phyloP scores from a whole-genome alignment of 1,140 invertebrate species.

The Sesamia nonagrioides region DNA sequence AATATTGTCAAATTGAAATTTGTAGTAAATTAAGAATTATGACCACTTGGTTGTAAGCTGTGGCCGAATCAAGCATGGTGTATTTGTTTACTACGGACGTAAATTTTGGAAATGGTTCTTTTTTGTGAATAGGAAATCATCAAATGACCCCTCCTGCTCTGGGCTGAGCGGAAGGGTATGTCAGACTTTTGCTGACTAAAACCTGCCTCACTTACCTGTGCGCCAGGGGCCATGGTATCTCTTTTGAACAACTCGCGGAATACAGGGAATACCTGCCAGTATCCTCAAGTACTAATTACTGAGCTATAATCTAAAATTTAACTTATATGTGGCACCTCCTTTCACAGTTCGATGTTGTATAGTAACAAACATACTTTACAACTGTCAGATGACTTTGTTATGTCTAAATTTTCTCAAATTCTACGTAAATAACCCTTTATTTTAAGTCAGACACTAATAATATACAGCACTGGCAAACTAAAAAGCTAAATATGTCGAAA shows the following conservation, averaged over 20 bases:
- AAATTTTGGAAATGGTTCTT: neutral
- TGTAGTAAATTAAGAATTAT: neutral
- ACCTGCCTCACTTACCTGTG: too few species aligned
- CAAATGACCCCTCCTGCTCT: too few species aligned
- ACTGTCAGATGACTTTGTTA: conserved; percentile 25
- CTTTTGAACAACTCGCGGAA: too few species aligned
- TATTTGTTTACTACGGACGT: too few species aligned
- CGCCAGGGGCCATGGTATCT: too few species aligned
- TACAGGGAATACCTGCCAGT: conserved; percentile 26
- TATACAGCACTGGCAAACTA: too few species aligned
- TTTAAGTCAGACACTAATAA: too few species aligned
- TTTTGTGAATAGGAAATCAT: too few species aligned
- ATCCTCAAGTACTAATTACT: conserved; percentile 41
- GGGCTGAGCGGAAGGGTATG: too few species aligned
- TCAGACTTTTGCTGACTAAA: too few species aligned
- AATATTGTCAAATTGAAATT: too few species aligned
- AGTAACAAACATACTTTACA: conserved; percentile 38
- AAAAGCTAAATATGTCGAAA: too few species aligned
- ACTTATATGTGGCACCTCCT: conserved; percentile 48
- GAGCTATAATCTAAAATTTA: conserved; percentile 42
- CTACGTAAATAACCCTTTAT: neutral
- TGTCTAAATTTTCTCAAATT: conserved; percentile 52
- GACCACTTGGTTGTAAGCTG: neutral
- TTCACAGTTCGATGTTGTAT: conserved; percentile 48
- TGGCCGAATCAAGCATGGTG: neutral